These are phyloP conservation scores for Cyclura pinguis DNA, from an alignment of 2,797 vertebrate genomes.

Conservation along the genomic window DNA sequence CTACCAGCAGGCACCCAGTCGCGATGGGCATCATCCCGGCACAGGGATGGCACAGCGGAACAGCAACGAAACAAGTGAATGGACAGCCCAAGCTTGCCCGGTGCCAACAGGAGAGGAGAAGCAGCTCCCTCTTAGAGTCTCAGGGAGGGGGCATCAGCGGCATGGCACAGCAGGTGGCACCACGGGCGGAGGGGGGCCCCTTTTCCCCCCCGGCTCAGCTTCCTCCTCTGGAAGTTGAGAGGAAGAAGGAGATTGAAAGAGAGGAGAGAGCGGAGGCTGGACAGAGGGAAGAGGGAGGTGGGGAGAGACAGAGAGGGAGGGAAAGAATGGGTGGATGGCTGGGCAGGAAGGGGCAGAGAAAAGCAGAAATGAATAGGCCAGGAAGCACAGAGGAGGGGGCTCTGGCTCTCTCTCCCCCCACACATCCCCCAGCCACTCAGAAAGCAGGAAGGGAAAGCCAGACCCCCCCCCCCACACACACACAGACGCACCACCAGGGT, in stretches of 20 bases:
- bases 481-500: too few species aligned
- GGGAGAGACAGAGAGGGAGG: neutral
- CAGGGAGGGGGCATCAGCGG: too few species aligned
- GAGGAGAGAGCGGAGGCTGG: neutral
- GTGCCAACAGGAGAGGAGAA: neutral
- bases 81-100: too few species aligned
- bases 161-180: too few species aligned
- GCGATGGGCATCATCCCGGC: neutral
- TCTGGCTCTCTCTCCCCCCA: neutral
- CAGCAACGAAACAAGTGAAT: too few species aligned
- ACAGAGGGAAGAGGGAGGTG: neutral
- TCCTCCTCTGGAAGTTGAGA: neutral
- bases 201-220: accelerated
- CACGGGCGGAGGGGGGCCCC: neutral
- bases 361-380: neutral
- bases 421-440: too few species aligned
- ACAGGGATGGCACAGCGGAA: neutral
- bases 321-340: too few species aligned
- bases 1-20: neutral
- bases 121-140: too few species aligned
- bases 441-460: neutral
- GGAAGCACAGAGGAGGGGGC: neutral
- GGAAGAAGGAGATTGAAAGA: too few species aligned
- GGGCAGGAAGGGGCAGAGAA: neutral
- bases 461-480: accelerated